phyloP scores from a whole-genome alignment of 2,888 invertebrate genomes.

The Hypena proboscidalis region DNA sequence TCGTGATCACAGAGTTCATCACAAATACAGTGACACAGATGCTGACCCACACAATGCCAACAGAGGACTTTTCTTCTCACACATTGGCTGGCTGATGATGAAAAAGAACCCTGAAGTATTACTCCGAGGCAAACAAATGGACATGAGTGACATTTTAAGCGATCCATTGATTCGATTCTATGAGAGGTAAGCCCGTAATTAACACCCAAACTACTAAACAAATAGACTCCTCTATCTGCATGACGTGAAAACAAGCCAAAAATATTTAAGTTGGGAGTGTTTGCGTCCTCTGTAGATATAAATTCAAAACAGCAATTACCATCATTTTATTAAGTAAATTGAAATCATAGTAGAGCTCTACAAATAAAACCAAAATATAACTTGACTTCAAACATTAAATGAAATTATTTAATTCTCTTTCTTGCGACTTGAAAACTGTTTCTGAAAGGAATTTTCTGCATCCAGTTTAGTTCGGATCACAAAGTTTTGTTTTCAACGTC shows the following conservation, averaged over 20 bases:
- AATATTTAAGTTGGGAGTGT: no score
- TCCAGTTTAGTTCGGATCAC: background rate
- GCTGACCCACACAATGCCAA: constrained; percentile 94
- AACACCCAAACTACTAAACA: no score
- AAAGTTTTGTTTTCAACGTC: constrained; percentile 1
- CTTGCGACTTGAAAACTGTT: background rate
- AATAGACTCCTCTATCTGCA: no score
- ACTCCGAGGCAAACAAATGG: constrained; percentile 90
- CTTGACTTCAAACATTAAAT: no score
- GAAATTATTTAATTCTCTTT: no score
- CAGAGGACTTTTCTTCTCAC: constrained; percentile 95
- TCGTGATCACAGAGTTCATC: constrained; percentile 89
- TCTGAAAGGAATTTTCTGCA: constrained; percentile 12
- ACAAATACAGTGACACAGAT: constrained; percentile 93
- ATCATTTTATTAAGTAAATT: no score
- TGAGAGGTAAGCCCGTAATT: constrained; percentile 89
- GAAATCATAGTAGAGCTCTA: no score
- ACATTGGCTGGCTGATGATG: constrained; percentile 94
- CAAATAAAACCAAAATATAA: no score
- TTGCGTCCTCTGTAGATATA: no score
- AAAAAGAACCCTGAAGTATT: constrained; percentile 93
- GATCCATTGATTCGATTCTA: constrained; percentile 91
- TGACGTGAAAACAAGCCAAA: no score
- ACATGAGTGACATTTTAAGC: constrained; percentile 89
- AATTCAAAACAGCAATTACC: no score